Evolutionary conservation across 2,113 vertebrate species (phyloP), one percentile per base, ranked within the genome.

Genomic region (Brachyistius frenatus): DNA sequence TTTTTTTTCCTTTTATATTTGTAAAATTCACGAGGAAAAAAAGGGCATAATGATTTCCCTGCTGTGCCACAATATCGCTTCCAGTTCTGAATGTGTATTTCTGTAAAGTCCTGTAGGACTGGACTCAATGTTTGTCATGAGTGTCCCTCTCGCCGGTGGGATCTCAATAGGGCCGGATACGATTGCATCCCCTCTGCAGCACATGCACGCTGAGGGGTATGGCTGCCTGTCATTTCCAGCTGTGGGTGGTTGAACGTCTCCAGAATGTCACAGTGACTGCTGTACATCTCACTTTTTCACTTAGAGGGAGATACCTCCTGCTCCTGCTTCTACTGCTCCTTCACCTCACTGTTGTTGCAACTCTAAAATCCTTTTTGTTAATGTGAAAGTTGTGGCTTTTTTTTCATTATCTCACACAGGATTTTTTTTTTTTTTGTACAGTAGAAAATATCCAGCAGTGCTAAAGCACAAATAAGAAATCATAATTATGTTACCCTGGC

Each of bases 191-290:
- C 57, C 55, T 75, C 30, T 63, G 53, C 70, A 56, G 82, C 70
- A 53, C 55, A 35, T 80, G 60, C 79, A 74, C 9, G n/a, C 77
- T 56, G 58, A 81, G 67, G 56, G 62, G 75, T 69, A 60, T 66
- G 58, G 78, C 73, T 78, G 67, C 47, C 55, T 76, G 79, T 88
- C 79, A 80, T 63, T 74, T 50, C 46, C 41, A 56, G 54, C 83
- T 78, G 83, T 80, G 70, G 83, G 81, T 69, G 76, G 58, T 64
- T 41, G 56, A 82, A 66, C 49, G 69, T 67, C 67, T 61, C 23
- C 30, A 60, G 30, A 70, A 66, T 2, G 9, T 33, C 70, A 74
- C 49, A 62, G 9, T 23, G 49, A 79, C 65, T 66, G 66, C 35
- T 46, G 39, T 57, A 65, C 30, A 44, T 84, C 58, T 62, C 55